Percentiles rank a stretch among this genome's conserved stretches.
phyloP scores from a whole-genome alignment of 2,113 vertebrate species.

The Bufo bufo region DNA sequence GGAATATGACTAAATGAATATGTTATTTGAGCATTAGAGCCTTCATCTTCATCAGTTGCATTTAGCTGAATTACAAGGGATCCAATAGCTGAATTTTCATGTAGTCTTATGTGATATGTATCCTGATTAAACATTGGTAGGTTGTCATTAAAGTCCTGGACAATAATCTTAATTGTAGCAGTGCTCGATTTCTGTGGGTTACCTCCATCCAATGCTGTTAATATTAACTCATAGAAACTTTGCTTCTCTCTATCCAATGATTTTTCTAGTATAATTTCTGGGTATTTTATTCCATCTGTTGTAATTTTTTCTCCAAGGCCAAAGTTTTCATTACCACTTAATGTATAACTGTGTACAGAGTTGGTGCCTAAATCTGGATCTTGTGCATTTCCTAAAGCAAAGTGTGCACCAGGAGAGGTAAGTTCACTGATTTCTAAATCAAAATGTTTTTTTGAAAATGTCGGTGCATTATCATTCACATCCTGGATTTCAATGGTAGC shows the following conservation, averaged over 20 bases:
- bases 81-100: constrained; percentile 67
- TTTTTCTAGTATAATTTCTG: constrained; percentile 70
- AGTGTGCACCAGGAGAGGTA: constrained; percentile 67
- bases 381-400: constrained; percentile 71
- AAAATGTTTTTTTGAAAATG: constrained; percentile 25
- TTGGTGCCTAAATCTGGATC: constrained; percentile 74
- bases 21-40: constrained; percentile 64
- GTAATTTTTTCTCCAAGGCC: constrained; percentile 60
- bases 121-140: constrained; percentile 66
- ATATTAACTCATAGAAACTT: constrained; percentile 59
- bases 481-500: constrained; percentile 57
- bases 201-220: constrained; percentile 69
- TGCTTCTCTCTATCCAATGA: constrained; percentile 69
- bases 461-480: constrained; percentile 57
- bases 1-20: constrained; percentile 68
- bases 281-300: constrained; percentile 60
- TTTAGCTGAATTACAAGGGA: constrained; percentile 62
- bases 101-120: constrained; percentile 59
- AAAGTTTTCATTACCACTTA: constrained; percentile 65
- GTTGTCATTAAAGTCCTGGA: constrained; percentile 66
- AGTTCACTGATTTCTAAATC: constrained; percentile 73
- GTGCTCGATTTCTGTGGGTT: constrained; percentile 66
- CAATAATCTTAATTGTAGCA: constrained; percentile 65
- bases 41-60: constrained; percentile 71
- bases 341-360: constrained; percentile 59